Base-by-base conservation (phyloP, 2,888 invertebrate species). In the Patella pellucida region DNA sequence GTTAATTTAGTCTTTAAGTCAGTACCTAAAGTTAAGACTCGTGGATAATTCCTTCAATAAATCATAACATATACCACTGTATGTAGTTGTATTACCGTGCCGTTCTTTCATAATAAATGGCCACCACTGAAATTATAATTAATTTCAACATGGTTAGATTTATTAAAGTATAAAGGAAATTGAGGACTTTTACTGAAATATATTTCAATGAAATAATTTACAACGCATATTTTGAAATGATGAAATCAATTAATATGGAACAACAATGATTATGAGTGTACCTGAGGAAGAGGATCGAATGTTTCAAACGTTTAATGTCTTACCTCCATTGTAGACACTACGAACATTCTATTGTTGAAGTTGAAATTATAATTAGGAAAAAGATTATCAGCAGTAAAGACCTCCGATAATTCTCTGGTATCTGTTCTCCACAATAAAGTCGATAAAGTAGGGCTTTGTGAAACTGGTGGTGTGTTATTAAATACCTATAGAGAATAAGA, bases 291-390 rank as follows among this genome's bases (percentile, higher is more conserved):
- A n/a, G n/a, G 27, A 3, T 4, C 5, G 31, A 41, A 41, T 4
- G 31, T 7, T 41, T 41, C 1, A 41, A 41, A 41, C 7, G 41
- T 41, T 0, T 5, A 9, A 41, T 41, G 7, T 12, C 62, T 62
- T 14, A 62, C 62, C 23, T 23, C 23, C 3, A 16, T 62, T 0
- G 62, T 62, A 12, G 62, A 62, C 2, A 62, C 62, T 12, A 62
- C 62, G 23, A 62, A 62, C 23, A 14, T n/a, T 62, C 62, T 19
- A 62, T 62, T 62, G 62, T 62, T 62, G 62, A 62, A 62, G 19
- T 62, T 62, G 23, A 62, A 62, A 19, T 62, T 19, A 19, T 19
- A 23, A 62, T 62, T 62, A 9, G 62, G 62, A 62, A 62, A 62
- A 15, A 62, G 62, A 23, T 62, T 11, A 11, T 19, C 62, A 23